These are phyloP conservation scores for Rousettus leschenaultii DNA, from an alignment of 2,113 vertebrate species.

Conservation along the genomic window DNA sequence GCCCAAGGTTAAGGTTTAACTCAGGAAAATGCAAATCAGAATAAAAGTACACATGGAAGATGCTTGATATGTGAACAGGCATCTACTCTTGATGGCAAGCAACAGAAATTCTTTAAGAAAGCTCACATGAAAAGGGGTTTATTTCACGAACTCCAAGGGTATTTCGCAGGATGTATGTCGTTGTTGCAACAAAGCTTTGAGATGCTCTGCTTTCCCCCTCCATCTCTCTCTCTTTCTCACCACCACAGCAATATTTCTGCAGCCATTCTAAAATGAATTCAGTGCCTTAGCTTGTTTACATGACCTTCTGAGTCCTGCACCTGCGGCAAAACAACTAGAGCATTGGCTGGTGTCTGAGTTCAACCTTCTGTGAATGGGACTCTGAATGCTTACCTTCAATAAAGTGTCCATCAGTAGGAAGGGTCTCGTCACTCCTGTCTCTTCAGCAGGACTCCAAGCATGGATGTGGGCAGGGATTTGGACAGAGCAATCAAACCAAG, in stretches of 20 bases:
- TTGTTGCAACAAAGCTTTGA: background rate
- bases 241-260: background rate
- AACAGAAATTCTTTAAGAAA: background rate
- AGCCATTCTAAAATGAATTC: background rate
- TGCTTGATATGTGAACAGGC: too few species aligned
- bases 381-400: background rate
- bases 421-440: background rate
- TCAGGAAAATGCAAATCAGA: background rate
- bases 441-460: background rate
- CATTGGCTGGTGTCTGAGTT: background rate
- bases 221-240: background rate
- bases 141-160: background rate
- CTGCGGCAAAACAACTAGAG: background rate
- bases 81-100: background rate
- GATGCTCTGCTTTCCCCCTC: background rate
- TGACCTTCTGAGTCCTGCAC: background rate
- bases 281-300: background rate
- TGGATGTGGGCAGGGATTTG: background rate
- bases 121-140: background rate
- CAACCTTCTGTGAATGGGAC: background rate
- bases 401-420: background rate
- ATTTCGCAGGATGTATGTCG: background rate
- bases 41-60: background rate
- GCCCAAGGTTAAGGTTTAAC: background rate
- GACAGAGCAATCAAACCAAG: background rate